Evolutionary conservation across 1,140 invertebrate species (phyloP).

Genomic region (Aculops lycopersici): DNA sequence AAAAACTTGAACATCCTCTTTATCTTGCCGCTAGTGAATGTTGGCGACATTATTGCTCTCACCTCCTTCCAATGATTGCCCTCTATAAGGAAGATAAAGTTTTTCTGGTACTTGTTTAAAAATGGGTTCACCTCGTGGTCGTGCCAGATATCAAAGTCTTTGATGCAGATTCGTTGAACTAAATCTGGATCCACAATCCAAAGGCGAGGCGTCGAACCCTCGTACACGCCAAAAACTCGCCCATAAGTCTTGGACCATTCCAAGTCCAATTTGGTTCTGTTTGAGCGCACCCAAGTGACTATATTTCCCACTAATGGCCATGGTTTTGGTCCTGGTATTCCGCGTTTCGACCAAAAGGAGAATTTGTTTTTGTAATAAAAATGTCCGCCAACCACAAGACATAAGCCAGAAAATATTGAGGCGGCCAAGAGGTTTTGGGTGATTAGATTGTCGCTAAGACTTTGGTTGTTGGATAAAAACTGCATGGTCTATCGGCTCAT

Average conservation of each 20-base stretch:
- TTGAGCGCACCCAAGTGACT: neutral
- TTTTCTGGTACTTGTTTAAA: neutral
- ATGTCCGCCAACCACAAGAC: no score
- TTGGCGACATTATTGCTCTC: slow-evolving; percentile 2
- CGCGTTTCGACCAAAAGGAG: slow-evolving; percentile 3
- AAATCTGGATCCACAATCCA: neutral
- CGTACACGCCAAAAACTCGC: neutral
- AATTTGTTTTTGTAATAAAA: slow-evolving; percentile 2
- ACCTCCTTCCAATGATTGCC: slow-evolving; percentile 12
- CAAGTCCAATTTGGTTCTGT: neutral
- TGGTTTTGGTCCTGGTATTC: slow-evolving; percentile 1
- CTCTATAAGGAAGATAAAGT: neutral
- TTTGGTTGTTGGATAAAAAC: no score
- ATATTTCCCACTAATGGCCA: slow-evolving; percentile 4
- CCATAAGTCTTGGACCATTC: slow-evolving; percentile 1
- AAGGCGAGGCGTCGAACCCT: neutral
- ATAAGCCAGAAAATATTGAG: no score
- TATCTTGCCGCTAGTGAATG: slow-evolving; percentile 3
- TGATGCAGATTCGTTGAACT: neutral
- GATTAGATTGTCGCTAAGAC: no score
- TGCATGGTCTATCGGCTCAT: no score
- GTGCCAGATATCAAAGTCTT: slow-evolving; percentile 3
- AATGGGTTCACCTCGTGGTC: neutral
- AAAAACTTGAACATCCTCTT: slow-evolving; percentile 1
- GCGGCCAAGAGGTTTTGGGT: no score